phyloP scores from a whole-genome alignment of 1,140 invertebrate genomes.

The Drosophila varians region DNA sequence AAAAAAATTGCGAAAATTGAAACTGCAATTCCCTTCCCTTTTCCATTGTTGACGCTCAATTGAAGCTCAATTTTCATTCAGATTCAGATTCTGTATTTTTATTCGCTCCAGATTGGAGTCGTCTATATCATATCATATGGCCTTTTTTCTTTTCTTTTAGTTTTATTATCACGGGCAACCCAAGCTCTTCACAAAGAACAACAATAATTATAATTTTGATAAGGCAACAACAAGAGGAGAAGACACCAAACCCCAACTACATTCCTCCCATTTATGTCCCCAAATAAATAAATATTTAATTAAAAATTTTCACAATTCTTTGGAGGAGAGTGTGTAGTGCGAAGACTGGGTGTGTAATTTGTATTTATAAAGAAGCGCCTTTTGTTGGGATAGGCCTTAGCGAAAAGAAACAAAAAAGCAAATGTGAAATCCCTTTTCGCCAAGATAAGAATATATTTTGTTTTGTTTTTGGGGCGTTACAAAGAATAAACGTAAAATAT shows the following conservation, averaged over 20 bases:
- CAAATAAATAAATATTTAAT: constrained; percentile 2
- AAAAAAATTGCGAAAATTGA: neutral
- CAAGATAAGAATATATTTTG: neutral
- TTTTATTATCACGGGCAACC: constrained; percentile 26
- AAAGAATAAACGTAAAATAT: too few species aligned
- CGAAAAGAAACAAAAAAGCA: neutral
- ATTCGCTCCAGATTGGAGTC: constrained; percentile 20
- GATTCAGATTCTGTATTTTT: too few species aligned
- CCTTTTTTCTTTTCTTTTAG: neutral
- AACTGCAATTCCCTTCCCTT: neutral
- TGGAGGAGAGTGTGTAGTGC: neutral
- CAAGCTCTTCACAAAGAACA: neutral
- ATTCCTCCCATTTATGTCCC: neutral
- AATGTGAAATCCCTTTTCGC: neutral
- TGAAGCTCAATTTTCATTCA: constrained; percentile 47
- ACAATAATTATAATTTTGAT: constrained; percentile 30
- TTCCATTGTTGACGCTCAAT: constrained; percentile 58
- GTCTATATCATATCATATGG: constrained; percentile 14
- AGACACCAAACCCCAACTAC: neutral
- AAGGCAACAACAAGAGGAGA: constrained; percentile 17
- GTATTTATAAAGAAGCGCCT: neutral
- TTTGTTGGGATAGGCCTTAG: constrained; percentile 18
- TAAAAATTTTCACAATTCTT: constrained; percentile 11
- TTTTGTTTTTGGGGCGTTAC: neutral
- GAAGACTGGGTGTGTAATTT: neutral